A percentile compares a stretch with the other conserved stretches of the same genome.
Evolutionary conservation across 2,113 vertebrate genomes (phyloP).

Genomic region (Pterocles orientalis): DNA sequence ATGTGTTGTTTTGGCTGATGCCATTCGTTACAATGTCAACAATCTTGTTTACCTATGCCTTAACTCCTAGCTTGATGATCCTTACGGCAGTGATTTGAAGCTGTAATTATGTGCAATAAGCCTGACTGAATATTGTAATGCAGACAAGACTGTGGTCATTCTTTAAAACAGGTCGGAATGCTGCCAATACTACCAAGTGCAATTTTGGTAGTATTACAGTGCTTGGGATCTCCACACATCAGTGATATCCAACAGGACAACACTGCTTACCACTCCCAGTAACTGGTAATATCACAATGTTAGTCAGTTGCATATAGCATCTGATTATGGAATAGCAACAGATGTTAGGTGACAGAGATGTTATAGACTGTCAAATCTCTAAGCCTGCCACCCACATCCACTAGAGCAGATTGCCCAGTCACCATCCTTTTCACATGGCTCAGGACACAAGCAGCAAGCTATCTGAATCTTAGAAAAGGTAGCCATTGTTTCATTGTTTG

Average conservation of each 20-base stretch:
- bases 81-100: neutral
- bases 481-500: neutral
- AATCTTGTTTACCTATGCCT: neutral
- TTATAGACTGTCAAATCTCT: neutral
- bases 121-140: neutral
- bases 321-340: neutral
- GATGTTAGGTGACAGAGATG: neutral
- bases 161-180: neutral
- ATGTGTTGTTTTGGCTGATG: neutral
- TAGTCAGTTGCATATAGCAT: neutral
- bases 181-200: neutral
- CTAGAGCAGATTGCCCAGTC: neutral
- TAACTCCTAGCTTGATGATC: neutral
- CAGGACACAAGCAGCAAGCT: neutral
- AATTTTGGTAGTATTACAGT: neutral
- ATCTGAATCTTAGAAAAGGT: neutral
- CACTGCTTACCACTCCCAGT: neutral
- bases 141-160: neutral
- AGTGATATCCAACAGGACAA: neutral
- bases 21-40: neutral
- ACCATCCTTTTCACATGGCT: neutral
- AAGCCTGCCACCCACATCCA: neutral
- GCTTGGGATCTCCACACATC: neutral
- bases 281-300: neutral
- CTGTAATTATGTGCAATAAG: neutral